These are phyloP conservation scores for Tipula helvola DNA, from an alignment of 2,888 invertebrate species.

Conservation along the genomic window DNA sequence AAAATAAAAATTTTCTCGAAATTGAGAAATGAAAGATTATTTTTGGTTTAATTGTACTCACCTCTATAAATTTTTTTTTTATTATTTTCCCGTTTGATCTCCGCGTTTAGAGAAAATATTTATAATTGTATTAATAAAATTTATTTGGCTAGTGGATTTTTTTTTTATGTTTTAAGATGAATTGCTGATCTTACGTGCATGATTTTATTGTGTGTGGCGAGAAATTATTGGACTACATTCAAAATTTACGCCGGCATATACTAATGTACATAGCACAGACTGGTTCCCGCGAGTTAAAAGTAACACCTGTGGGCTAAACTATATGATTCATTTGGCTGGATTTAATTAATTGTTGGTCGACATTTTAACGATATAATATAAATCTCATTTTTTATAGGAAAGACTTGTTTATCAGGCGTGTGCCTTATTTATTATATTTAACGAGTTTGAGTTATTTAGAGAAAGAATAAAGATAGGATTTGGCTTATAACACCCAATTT, in stretches of 20 bases:
- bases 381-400: neutral
- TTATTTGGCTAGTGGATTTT: neutral
- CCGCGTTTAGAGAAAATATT: neutral
- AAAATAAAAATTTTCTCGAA: neutral
- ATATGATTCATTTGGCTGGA: neutral
- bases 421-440: neutral
- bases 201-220: neutral
- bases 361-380: neutral
- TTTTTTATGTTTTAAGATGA: neutral
- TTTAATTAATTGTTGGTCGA: neutral
- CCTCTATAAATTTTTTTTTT: neutral
- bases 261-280: too few species aligned
- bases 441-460: too few species aligned
- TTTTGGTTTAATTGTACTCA: neutral
- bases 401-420: neutral
- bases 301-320: neutral
- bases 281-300: too few species aligned
- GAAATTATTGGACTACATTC: neutral
- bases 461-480: too few species aligned
- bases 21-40: neutral
- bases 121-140: conserved; percentile 1
- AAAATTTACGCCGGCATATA: too few species aligned
- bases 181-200: neutral
- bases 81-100: neutral
- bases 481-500: too few species aligned